phyloP scores from a whole-genome alignment of 2,113 vertebrate species.

The chimpanzee (Pan troglodytes) region NHGRI_mPanTro3-v2.1_pri NC_072409.2:11164501-11165000 shows the following conservation, averaged over 20 bases:
- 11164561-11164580: neutral
- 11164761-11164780: neutral
- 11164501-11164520: neutral
- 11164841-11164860: neutral
- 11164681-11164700: neutral
- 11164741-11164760: neutral
- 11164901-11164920: neutral
- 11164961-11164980: neutral
- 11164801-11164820: neutral
- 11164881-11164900: neutral
- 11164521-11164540: neutral
- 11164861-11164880: neutral
- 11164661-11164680: neutral
- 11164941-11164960: neutral
- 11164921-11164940: neutral
- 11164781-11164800: neutral
- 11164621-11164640: neutral
- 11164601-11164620: neutral
- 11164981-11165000: neutral
- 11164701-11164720: neutral
- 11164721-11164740: neutral
- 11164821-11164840: neutral
- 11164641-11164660: neutral
- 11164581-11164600: neutral
- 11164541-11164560: neutral